These are phyloP conservation scores for Fragum whitleyi DNA, from an alignment of 2,888 invertebrate genomes.

Conservation along the genomic window DNA sequence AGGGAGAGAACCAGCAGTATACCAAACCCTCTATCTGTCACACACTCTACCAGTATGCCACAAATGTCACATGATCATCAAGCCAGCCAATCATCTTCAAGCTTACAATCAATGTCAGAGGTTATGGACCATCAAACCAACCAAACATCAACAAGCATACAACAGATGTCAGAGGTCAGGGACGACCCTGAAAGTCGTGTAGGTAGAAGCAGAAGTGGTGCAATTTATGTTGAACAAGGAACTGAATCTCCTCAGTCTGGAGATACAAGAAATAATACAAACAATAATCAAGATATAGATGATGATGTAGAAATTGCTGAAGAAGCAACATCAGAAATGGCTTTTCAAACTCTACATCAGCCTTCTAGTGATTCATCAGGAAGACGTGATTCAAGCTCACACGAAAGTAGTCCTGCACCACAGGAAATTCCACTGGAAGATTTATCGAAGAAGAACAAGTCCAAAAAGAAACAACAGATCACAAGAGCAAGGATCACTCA, in stretches of 20 bases:
- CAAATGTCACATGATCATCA: slow-evolving; percentile 49
- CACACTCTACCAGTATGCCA: slow-evolving; percentile 45
- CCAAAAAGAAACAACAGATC: slow-evolving; percentile 53
- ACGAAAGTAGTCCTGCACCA: slow-evolving; percentile 60
- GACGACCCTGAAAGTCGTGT: slow-evolving; percentile 1
- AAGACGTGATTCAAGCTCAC: slow-evolving; percentile 63
- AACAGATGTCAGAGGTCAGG: slow-evolving; percentile 3
- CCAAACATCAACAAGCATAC: not conserved
- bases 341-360: slow-evolving; percentile 80
- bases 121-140: not conserved
- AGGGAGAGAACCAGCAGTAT: slow-evolving; percentile 30
- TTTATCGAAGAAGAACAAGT: slow-evolving; percentile 75
- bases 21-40: slow-evolving; percentile 22
- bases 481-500: slow-evolving; percentile 47
- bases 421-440: slow-evolving; percentile 85
- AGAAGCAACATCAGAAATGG: slow-evolving; percentile 81
- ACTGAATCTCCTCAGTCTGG: slow-evolving; percentile 33
- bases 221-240: slow-evolving; percentile 46
- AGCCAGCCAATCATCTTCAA: slow-evolving; percentile 43
- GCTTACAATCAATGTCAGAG: slow-evolving; percentile 2
- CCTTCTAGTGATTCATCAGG: slow-evolving; percentile 50
- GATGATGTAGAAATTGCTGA: slow-evolving; percentile 76
- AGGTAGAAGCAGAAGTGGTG: slow-evolving; percentile 15
- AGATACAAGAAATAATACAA: not conserved
- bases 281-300: slow-evolving; percentile 9